A percentile compares a stretch with the other conserved stretches of the same genome.
These are phyloP conservation scores for Trialeurodes vaporariorum DNA, from an alignment of 1,140 invertebrate genomes.

Conservation along the genomic window DNA sequence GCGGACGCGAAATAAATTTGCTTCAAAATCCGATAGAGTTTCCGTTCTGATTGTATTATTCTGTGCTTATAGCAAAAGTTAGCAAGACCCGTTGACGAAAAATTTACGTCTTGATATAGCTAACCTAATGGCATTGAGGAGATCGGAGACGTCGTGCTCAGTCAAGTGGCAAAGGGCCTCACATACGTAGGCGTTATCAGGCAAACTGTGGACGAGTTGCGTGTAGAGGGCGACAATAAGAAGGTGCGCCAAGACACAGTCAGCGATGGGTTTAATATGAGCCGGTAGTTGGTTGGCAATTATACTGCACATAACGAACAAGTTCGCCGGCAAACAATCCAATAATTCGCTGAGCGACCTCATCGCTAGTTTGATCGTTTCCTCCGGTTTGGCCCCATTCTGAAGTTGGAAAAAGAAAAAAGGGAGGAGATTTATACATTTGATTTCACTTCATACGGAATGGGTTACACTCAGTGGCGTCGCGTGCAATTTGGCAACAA, in stretches of 20 bases:
- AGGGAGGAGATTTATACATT: no score
- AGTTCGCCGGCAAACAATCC: slow-evolving; percentile 44
- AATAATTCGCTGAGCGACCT: slow-evolving; percentile 50
- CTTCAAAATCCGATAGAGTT: no score
- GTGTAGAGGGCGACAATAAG: slow-evolving; percentile 31
- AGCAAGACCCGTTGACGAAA: no score
- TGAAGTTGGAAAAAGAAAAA: no score
- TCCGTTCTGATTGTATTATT: no score
- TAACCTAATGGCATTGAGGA: slow-evolving; percentile 46
- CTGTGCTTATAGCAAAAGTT: no score
- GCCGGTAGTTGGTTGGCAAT: slow-evolving; percentile 52
- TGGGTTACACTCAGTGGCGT: no score
- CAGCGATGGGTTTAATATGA: slow-evolving; percentile 46
- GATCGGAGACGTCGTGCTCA: slow-evolving; percentile 55
- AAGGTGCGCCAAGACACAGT: slow-evolving; percentile 51
- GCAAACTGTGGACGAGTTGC: slow-evolving; percentile 25
- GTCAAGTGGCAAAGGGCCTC: slow-evolving; percentile 62
- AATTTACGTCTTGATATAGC: no score
- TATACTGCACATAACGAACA: slow-evolving; percentile 40
- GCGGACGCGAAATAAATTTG: no score
- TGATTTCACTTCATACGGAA: no score
- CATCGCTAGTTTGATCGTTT: slow-evolving; percentile 49
- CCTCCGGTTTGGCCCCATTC: neutral
- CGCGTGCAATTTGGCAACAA: no score
- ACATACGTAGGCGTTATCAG: slow-evolving; percentile 34